Evolutionary conservation across 1,140 invertebrate species (phyloP).

Genomic region (Drosophila malerkotliana): DNA sequence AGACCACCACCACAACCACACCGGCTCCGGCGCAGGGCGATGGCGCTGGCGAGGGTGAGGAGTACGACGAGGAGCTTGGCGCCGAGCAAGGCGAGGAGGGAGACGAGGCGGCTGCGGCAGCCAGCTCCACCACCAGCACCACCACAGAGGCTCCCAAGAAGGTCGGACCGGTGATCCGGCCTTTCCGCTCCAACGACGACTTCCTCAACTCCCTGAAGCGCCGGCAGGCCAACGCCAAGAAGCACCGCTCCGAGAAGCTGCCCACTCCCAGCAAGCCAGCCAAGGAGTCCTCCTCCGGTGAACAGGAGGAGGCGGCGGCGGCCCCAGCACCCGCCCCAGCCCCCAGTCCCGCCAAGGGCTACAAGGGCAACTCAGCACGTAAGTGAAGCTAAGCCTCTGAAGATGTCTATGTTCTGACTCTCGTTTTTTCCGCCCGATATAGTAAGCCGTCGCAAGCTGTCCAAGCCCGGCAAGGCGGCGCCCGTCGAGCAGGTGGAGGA

Average conservation of each 20-base stretch:
- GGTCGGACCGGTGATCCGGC: slow-evolving; percentile 87
- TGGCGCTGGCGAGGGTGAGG: slow-evolving; percentile 77
- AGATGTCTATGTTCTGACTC: not conserved
- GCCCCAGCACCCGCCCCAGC: slow-evolving; percentile 56
- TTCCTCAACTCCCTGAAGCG: slow-evolving; percentile 89
- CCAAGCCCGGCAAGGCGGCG: slow-evolving; percentile 66
- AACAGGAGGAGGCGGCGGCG: slow-evolving; percentile 60
- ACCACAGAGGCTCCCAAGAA: slow-evolving; percentile 88
- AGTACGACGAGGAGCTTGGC: slow-evolving; percentile 80
- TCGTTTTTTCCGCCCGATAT: not conserved
- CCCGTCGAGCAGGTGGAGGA: slow-evolving; percentile 68
- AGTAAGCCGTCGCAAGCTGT: slow-evolving; percentile 76
- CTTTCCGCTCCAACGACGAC: slow-evolving; percentile 90
- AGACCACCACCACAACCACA: slow-evolving; percentile 72
- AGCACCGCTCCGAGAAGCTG: slow-evolving; percentile 83
- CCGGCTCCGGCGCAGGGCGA: slow-evolving; percentile 53
- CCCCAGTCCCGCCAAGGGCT: slow-evolving; percentile 62
- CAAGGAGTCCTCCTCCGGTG: slow-evolving; percentile 55
- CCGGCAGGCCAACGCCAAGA: slow-evolving; percentile 85
- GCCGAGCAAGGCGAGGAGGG: slow-evolving; percentile 84
- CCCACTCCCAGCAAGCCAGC: slow-evolving; percentile 65
- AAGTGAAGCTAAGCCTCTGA: slow-evolving; percentile 21
- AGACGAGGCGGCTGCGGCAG: slow-evolving; percentile 73
- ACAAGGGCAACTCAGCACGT: slow-evolving; percentile 75
- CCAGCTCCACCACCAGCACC: slow-evolving; percentile 86